These are phyloP conservation scores for Aldrovandia affinis DNA, from an alignment of 2,797 vertebrate species.

Conservation along the genomic window DNA sequence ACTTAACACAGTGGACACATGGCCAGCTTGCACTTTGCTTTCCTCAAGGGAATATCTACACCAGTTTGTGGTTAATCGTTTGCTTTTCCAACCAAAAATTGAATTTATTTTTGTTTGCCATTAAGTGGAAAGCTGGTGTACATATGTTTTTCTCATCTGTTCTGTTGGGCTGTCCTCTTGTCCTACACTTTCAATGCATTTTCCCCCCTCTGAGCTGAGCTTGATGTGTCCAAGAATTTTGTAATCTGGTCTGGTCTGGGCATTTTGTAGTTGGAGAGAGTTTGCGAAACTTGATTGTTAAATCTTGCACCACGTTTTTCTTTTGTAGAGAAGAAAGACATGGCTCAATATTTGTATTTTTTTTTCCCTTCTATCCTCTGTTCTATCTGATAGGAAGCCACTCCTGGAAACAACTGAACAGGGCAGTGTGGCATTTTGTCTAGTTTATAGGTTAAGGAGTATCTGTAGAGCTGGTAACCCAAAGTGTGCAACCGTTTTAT, in stretches of 20 bases:
- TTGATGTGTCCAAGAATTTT: conserved; percentile 12
- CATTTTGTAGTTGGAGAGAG: conserved; percentile 13
- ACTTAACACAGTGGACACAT: not conserved
- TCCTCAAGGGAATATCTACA: conserved; percentile 14
- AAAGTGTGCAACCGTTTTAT: not conserved
- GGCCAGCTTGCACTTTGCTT: conserved; percentile 2
- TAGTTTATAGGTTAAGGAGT: conserved; percentile 11
- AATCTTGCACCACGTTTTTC: not conserved
- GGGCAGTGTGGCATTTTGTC: conserved; percentile 17
- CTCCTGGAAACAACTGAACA: conserved; percentile 18
- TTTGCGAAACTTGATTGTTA: conserved; percentile 17
- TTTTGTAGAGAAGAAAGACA: not conserved
- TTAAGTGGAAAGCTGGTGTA: conserved; percentile 4
- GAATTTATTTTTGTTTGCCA: conserved; percentile 14
- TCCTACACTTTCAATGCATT: not conserved
- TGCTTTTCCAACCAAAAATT: not conserved
- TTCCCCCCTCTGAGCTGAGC: not conserved
- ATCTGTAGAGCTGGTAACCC: not conserved
- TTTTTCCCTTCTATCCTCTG: not conserved
- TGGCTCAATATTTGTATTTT: not conserved
- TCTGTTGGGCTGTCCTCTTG: not conserved
- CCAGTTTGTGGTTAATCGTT: conserved; percentile 8
- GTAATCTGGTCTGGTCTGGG: conserved; percentile 22
- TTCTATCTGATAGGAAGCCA: conserved; percentile 10
- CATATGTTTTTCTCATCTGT: not conserved